Evolutionary conservation across 1,140 invertebrate species (phyloP), one percentile per base, ranked within the genome.

Genomic region (Cotesia glomerata): DNA sequence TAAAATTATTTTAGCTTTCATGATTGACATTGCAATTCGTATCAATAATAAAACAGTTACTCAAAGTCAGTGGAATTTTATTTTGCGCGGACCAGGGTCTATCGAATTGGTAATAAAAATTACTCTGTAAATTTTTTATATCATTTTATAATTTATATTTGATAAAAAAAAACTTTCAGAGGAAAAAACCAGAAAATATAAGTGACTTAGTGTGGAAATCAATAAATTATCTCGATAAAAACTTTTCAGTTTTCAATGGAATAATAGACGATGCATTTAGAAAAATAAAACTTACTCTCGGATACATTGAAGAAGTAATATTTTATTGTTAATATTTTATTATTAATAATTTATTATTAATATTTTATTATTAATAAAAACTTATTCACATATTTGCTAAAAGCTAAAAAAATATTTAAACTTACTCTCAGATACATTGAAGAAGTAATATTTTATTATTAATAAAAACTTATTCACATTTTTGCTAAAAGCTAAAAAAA

Each of bases 1-100:
- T 82, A 97, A 97, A 88, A 87, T 97, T 0, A 91, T 97, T 34
- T 97, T 93, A 81, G 94, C 93, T 78, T 95, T 97, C 76, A 90
- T 97, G 85, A 83, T 96, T 7, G 94, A 94, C 77, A 86, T 91
- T 16, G 92, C 93, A 4, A 92, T 97, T 73, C 89, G 92, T 79
- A 88, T 91, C 39, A 89, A 94, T 73, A 86, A 86, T 1, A 86
- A 86, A 0, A 71, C 83, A 4, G 89, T 95, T 4, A 81, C 78
- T 0, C 84, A 88, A 1, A 75, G 78, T 0, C 90, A 95, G 75
- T 95, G 92, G 91, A 91, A 92, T 83, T 95, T 92, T 80, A 88
- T 95, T 69, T 83, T 95, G 4, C 88, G 93, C 35, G 94, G 94
- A 8, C 87, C 91, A 0, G 85, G 78, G 1, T 75, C 72, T 64